Conservation (phyloP, 2,888 invertebrate species). For the Archips crataeganus region DNA sequence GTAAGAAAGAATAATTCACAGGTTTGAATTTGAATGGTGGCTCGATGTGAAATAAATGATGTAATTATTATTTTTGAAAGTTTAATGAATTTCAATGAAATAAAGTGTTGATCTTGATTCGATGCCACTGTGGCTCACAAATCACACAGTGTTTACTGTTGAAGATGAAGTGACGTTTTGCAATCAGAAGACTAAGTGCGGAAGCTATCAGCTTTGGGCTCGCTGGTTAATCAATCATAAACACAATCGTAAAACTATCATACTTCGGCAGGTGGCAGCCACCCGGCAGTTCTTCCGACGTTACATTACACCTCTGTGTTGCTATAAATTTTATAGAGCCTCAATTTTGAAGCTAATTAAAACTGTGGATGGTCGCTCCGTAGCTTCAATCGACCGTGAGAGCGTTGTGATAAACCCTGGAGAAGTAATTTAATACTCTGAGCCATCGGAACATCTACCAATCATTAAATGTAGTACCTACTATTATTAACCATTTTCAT, state of each 20-base stretch:
- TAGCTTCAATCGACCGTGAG: constrained; percentile 72
- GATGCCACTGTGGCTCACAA: constrained; percentile 40
- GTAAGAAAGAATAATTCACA: constrained; percentile 20
- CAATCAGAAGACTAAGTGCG: constrained; percentile 71
- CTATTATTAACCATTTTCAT: background rate
- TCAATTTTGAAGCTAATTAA: constrained; percentile 82
- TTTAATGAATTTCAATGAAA: constrained; percentile 39
- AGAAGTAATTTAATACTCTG: constrained; percentile 50
- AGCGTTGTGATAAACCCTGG: constrained; percentile 72
- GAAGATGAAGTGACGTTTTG: constrained; percentile 55
- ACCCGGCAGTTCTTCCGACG: constrained; percentile 61
- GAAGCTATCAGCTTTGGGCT: constrained; percentile 72
- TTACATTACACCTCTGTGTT: constrained; percentile 68
- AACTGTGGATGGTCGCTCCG: constrained; percentile 75
- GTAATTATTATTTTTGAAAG: constrained; percentile 33
- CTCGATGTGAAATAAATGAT: constrained; percentile 31
- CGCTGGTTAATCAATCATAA: constrained; percentile 78
- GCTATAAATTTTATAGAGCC: constrained; percentile 81
- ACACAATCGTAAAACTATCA: constrained; percentile 67
- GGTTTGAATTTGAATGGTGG: constrained; percentile 8
- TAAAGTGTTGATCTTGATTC: constrained; percentile 31
- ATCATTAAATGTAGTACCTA: background rate
- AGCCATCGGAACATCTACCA: constrained; percentile 1
- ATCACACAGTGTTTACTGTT: constrained; percentile 44
- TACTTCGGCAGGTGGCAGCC: constrained; percentile 50